Conservation (phyloP, 2,113 vertebrate species). For the Mohoua ochrocephala region DNA sequence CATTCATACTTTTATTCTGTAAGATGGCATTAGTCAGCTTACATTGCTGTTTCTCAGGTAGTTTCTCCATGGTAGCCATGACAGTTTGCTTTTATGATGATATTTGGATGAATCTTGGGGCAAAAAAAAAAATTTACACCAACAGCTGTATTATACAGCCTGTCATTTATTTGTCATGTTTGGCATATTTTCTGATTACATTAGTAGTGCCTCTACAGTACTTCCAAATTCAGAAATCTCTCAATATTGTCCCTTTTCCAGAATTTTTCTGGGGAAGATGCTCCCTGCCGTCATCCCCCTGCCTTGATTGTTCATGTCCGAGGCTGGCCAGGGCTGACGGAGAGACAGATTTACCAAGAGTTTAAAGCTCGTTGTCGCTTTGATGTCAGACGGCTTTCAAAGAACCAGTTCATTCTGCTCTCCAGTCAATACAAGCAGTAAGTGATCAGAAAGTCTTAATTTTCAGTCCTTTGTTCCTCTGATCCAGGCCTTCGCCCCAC, state of each 20-base stretch:
- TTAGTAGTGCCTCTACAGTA: not conserved
- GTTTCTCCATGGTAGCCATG: not conserved
- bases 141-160: not conserved
- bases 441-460: not conserved
- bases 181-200: not conserved
- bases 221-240: not conserved
- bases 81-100: not conserved
- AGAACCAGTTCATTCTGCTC: slow-evolving; percentile 69
- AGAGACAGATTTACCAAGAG: slow-evolving; percentile 65
- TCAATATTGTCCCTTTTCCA: slow-evolving; percentile 12
- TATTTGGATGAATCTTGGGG: not conserved
- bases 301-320: slow-evolving; percentile 55
- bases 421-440: slow-evolving; percentile 72
- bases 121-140: not conserved
- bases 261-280: slow-evolving; percentile 73
- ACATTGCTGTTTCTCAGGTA: not conserved
- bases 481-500: not conserved
- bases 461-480: not conserved
- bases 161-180: not conserved
- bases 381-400: slow-evolving; percentile 58
- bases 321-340: slow-evolving; percentile 46
- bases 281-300: slow-evolving; percentile 39
- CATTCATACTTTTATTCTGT: not conserved
- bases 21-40: not conserved
- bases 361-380: slow-evolving; percentile 69